A percentile compares a stretch with the other conserved stretches of the same genome.
phyloP scores from a whole-genome alignment of 2,888 invertebrate genomes.

The Deroplatys truncata region DNA sequence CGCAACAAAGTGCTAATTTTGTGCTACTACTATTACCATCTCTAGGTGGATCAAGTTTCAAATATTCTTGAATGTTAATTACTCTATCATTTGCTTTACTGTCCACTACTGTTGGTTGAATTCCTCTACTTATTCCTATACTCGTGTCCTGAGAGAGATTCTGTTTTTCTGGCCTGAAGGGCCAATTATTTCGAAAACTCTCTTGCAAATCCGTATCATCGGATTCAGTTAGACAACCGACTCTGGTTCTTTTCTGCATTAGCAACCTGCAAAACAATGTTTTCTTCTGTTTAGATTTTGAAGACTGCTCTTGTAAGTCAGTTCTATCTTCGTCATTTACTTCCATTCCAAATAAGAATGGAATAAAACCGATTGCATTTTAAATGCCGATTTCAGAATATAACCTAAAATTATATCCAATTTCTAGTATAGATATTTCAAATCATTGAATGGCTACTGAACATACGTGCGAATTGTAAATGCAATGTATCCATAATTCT shows the following conservation, averaged over 20 bases:
- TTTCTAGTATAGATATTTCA: background rate
- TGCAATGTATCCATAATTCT: too few relatives aligned
- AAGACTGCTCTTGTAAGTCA: background rate
- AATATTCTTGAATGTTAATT: background rate
- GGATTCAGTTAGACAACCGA: conserved; percentile 42
- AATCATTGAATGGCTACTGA: background rate
- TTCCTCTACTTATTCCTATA: too few relatives aligned
- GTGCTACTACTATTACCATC: conserved; percentile 22
- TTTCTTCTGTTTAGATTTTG: conserved; percentile 26
- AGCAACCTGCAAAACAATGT: conserved; percentile 41
- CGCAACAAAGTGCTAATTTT: conserved; percentile 40
- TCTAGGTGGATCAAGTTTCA: conserved; percentile 8
- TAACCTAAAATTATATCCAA: background rate
- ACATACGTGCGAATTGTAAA: background rate
- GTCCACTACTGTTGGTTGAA: background rate
- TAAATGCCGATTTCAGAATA: background rate
- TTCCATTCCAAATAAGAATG: background rate
- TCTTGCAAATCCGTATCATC: conserved; percentile 28
- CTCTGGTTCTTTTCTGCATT: conserved; percentile 44
- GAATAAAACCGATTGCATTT: background rate
- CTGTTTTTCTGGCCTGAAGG: background rate
- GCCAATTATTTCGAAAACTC: background rate
- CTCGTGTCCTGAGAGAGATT: background rate
- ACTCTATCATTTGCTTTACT: background rate
- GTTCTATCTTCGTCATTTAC: background rate